phyloP scores from a whole-genome alignment of 2,888 invertebrate genomes.

The Alitta virens region DNA sequence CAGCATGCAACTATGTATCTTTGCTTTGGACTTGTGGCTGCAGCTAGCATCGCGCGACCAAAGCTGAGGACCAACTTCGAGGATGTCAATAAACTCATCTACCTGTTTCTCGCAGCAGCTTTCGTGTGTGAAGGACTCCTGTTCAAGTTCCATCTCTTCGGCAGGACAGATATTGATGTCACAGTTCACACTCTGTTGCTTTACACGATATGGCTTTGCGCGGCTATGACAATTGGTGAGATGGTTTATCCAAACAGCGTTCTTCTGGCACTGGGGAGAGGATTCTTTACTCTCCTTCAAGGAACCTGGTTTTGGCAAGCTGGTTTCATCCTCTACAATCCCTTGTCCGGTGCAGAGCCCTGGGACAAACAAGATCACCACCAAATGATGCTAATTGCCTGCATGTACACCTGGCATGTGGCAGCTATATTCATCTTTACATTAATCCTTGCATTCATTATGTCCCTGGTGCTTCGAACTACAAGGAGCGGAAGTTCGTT shows the following conservation, averaged over 20 bases:
- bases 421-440: background rate
- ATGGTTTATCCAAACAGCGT: conserved; percentile 51
- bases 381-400: conserved; percentile 58
- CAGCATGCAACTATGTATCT: conserved; percentile 62
- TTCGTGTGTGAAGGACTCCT: conserved; percentile 58
- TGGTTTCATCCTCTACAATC: conserved; percentile 60
- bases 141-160: conserved; percentile 60
- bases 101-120: conserved; percentile 54
- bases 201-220: conserved; percentile 52
- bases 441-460: too few species aligned
- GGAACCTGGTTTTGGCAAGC: conserved; percentile 62
- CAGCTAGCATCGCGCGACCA: conserved; percentile 50
- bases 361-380: conserved; percentile 55
- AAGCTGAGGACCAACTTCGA: conserved; percentile 35
- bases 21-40: conserved; percentile 59
- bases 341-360: conserved; percentile 34
- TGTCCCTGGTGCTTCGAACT: too few species aligned
- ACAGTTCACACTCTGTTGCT: conserved; percentile 59
- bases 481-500: too few species aligned
- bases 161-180: conserved; percentile 50
- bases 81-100: conserved; percentile 57
- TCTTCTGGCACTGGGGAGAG: conserved; percentile 51
- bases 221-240: conserved; percentile 52
- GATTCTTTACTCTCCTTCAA: conserved; percentile 58
- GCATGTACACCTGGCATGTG: conserved; percentile 53